Base-by-base conservation (phyloP, 2,888 invertebrate species). In the Harpalus rubripes region DNA sequence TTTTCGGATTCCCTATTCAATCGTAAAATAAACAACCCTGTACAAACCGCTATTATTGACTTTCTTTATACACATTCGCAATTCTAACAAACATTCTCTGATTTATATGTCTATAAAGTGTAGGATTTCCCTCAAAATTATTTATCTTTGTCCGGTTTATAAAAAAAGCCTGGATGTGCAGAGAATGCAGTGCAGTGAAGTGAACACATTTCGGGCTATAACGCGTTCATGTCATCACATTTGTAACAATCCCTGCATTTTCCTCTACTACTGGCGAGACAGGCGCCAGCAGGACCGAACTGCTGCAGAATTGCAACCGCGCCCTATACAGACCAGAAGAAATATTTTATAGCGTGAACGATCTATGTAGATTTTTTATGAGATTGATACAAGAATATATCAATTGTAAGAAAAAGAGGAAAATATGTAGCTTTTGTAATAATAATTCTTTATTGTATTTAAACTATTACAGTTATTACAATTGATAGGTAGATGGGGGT, bases 191-290 rank as follows among this genome's bases (percentile, higher is more conserved):
- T 12, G 68, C 68, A 74, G 18, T 74, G 72, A 74, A 74, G 72
- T 74, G 18, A 44, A 74, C 72, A 74, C 72, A 44, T 74, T 74
- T 44, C 16, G 44, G 16, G 72, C 15, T 41, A 74, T 74, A 74
- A 44, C 72, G 72, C 44, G 72, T 12, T 74, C 72, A 74, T 74
- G 72, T 18, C 72, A 15, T 16, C 72, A 44, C 44, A 74, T 74
- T 74, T 74, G 72, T 74, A 74, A 74, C 44, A 74, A 74, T 72
- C 44, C 65, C 41, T 72, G 41, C 65, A n/a, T 74, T 22, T 74
- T 74, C 44, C 41, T 74, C 72, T 39, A 32, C 72, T 74, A 32
- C 72, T 74, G 72, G 2, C 41, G 41, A 41, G 72, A 7, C 44
- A n/a, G 72, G 72, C 72, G 72, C 68, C 72, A 74, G 68, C 18